Conservation (phyloP, 2,888 invertebrate species). For the Lamellibrachia satsuma region DNA sequence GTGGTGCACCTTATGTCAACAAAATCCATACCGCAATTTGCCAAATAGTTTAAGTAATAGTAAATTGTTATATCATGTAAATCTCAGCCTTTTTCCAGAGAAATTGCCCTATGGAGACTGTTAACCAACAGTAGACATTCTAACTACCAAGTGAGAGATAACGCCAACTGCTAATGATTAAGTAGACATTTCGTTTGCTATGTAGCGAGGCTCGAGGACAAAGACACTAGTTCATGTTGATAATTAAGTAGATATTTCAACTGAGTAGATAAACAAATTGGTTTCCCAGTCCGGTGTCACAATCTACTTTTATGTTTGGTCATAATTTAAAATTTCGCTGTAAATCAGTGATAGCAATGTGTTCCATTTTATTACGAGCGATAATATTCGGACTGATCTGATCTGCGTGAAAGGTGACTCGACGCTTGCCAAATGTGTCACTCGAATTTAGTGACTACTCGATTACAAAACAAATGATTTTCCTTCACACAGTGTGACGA, state of each 20-base stretch:
- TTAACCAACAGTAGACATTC: neutral
- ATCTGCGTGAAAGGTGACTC: neutral
- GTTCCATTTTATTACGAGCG: too few species aligned
- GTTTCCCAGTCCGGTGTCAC: neutral
- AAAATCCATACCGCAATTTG: too few species aligned
- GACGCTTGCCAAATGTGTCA: neutral
- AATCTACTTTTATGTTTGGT: neutral
- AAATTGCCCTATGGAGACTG: neutral
- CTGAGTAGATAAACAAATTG: neutral
- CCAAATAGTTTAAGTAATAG: too few species aligned
- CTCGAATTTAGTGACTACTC: neutral
- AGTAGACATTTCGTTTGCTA: neutral
- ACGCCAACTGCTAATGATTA: neutral
- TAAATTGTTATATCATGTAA: neutral
- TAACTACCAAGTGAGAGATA: neutral
- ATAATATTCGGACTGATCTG: neutral
- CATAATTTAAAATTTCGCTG: neutral
- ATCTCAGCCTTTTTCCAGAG: neutral
- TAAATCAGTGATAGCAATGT: too few species aligned
- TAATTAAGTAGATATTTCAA: neutral
- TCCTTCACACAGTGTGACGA: too few species aligned
- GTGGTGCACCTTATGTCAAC: too few species aligned
- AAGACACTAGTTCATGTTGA: neutral
- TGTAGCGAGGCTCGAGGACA: neutral
- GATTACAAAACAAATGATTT: neutral